Conservation (phyloP, 1,140 invertebrate genomes). For the Parapsyche elsis region DNA sequence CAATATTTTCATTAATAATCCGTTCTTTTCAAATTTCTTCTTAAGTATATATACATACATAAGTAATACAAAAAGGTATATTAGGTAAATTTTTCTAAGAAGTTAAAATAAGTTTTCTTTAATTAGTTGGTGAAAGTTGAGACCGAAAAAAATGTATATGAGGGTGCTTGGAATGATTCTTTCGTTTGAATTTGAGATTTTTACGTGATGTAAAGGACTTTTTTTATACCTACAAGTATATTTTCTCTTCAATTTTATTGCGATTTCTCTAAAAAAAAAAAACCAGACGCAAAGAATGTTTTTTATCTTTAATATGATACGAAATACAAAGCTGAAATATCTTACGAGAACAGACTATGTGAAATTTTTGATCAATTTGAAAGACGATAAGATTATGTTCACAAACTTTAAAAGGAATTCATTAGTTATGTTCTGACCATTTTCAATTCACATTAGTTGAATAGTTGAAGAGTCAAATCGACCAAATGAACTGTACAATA, state of each 20-base stretch:
- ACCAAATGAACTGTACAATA: too few relatives aligned
- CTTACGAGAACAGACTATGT: background rate
- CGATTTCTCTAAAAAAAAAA: background rate
- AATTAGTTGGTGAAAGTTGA: background rate
- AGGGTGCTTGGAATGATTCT: background rate
- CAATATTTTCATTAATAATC: background rate
- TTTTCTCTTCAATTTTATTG: background rate
- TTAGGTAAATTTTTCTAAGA: background rate
- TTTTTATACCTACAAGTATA: background rate
- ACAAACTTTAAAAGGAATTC: too few relatives aligned
- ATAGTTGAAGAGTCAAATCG: too few relatives aligned
- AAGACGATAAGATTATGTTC: background rate
- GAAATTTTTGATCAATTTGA: constrained; percentile 19
- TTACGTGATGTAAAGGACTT: background rate
- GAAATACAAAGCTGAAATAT: background rate
- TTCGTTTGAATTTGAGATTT: constrained; percentile 21
- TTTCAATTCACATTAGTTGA: too few relatives aligned
- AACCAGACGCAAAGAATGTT: background rate
- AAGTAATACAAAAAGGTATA: too few relatives aligned
- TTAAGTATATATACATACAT: too few relatives aligned
- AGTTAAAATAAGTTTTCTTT: background rate
- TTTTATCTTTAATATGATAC: background rate
- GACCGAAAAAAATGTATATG: background rate
- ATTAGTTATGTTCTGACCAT: too few relatives aligned
- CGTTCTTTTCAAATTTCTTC: background rate